phyloP scores from a whole-genome alignment of 2,888 invertebrate species.

The Drosophila neonasuta region DNA sequence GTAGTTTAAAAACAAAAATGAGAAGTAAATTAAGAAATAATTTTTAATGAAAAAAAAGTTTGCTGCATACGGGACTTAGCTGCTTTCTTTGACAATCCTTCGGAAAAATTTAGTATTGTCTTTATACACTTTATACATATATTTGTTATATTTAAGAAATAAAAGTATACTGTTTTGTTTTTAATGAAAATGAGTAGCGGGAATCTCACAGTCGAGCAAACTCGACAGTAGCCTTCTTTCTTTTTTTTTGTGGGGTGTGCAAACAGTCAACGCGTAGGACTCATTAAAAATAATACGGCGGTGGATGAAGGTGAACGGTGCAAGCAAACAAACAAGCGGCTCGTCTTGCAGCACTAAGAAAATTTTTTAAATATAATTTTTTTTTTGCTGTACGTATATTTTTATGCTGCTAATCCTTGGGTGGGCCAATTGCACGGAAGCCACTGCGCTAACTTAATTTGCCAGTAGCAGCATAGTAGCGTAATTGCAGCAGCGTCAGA shows the following conservation, averaged over 20 bases:
- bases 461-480: constrained; percentile 33
- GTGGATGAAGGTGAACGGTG: constrained; percentile 17
- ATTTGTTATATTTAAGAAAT: too few species aligned
- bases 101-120: too few species aligned
- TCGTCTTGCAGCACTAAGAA: constrained; percentile 59
- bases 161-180: too few species aligned
- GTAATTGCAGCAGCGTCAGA: constrained; percentile 55
- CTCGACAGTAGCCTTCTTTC: not conserved
- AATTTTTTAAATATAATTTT: constrained; percentile 54
- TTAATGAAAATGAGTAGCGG: too few species aligned
- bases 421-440: constrained; percentile 31
- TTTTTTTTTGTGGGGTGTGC: constrained; percentile 27
- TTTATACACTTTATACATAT: too few species aligned
- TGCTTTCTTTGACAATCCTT: too few species aligned
- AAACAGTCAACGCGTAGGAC: constrained; percentile 30
- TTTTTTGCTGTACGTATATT: constrained; percentile 29
- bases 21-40: too few species aligned
- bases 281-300: constrained; percentile 66
- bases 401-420: constrained; percentile 41
- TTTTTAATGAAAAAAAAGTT: too few species aligned
- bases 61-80: too few species aligned
- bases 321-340: constrained; percentile 52
- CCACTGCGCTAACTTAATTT: constrained; percentile 65
- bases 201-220: too few species aligned
- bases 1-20: too few species aligned